Evolutionary conservation across 2,888 invertebrate genomes (phyloP), one percentile per base, ranked within the genome.

Genomic region (Hydrotaea diabolus): DNA sequence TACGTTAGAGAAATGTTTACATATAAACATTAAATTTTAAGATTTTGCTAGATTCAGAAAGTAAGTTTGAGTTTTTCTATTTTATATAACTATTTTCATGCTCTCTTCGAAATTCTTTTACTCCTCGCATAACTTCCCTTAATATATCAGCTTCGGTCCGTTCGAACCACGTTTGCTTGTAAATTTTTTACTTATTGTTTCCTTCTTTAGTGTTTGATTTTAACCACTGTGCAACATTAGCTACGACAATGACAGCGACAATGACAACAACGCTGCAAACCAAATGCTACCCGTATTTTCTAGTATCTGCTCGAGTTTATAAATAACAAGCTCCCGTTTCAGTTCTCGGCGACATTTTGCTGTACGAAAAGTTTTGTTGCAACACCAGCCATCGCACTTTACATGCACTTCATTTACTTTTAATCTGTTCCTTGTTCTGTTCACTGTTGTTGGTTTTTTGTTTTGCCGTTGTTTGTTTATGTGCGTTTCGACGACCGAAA

Each of bases 381-480:
- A 19, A 43, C 19, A 19, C 39, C 66, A 71, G 55, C 72, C 76
- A 76, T 84, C 77, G 75, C 74, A 77, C 75, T 84, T 75, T 72
- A 66, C 66, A 80, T 80, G 80, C 80, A 78, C 83, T 83, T 84
- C 80, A 84, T 80, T 84, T 80, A 72, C 71, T 75, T 84, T 66
- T 80, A 75, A 77, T 55, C 73, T 77, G 15, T 8, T 73, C 43
- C 71, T 55, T 71, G 55, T 26, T 36, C 31, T 31, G 31, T 31
- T 31, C 31, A 31, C 31, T 31, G 31, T 31, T 31, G 39, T 19
- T 4, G 15, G 26, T 59, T 59, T 59, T 23, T 21, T 59, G 23
- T 57, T 57, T 57, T 57, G 11, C 21, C 57, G 19, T 19, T 57
- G 57, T 59, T 31, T 31, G 31, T 31, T 59, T 59, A 59, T 59